A percentile compares a stretch with the other conserved stretches of the same genome.
phyloP scores from a whole-genome alignment of 2,888 invertebrate species.

The Stenolophus ochropezus region DNA sequence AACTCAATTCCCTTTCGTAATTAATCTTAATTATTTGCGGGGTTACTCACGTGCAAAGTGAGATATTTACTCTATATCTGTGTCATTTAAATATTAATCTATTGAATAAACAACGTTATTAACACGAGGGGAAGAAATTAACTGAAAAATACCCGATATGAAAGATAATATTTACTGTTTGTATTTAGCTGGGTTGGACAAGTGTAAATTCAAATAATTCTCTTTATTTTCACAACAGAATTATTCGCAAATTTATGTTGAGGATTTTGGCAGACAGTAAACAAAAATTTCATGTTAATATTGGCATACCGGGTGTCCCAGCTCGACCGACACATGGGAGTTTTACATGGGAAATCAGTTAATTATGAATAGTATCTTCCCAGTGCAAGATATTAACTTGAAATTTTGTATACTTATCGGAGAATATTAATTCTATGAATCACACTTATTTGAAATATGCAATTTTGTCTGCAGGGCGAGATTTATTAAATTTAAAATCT shows the following conservation, averaged over 20 bases:
- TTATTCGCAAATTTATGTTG: not conserved
- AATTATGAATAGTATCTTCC: too few species aligned
- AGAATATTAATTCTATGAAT: too few species aligned
- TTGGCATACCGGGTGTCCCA: too few species aligned
- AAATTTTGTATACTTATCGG: too few species aligned
- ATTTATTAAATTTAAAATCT: too few species aligned
- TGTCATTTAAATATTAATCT: not conserved
- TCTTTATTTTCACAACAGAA: not conserved
- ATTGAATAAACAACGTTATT: not conserved
- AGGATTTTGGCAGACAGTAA: too few species aligned
- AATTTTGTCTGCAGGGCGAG: too few species aligned
- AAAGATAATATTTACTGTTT: not conserved
- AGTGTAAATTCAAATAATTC: not conserved
- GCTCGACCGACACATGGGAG: too few species aligned
- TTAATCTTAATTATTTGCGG: conserved; percentile 44
- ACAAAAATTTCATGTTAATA: too few species aligned
- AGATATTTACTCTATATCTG: not conserved
- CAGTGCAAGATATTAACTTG: too few species aligned
- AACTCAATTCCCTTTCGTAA: conserved; percentile 28
- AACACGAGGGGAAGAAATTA: not conserved
- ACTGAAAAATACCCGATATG: not conserved
- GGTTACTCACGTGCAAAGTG: not conserved
- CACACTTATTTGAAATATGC: too few species aligned
- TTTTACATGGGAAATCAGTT: too few species aligned
- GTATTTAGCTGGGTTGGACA: not conserved